Conservation (phyloP, 2,888 invertebrate genomes). For the Creontiades dilutus region DNA sequence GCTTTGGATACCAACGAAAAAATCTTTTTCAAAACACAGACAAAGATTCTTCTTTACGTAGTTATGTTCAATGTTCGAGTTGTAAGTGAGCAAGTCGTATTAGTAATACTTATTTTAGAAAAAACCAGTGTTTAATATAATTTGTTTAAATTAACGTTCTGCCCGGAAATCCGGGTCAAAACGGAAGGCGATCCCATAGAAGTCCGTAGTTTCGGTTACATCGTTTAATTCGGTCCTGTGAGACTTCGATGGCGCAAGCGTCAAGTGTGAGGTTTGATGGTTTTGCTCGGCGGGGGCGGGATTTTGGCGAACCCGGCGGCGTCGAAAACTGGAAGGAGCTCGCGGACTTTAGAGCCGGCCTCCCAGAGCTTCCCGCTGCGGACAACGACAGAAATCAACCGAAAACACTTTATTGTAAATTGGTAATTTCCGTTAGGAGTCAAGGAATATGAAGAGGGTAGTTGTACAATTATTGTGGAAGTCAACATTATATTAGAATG, state of each 20-base stretch:
- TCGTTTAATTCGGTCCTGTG: neutral
- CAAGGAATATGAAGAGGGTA: neutral
- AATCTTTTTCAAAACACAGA: neutral
- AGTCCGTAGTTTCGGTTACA: slow-evolving; percentile 28
- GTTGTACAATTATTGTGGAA: too few species aligned
- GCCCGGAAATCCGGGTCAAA: neutral
- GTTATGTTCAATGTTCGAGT: neutral
- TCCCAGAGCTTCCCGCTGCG: slow-evolving; percentile 78
- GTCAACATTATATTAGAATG: too few species aligned
- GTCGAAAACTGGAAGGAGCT: slow-evolving; percentile 90
- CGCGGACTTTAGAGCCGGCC: slow-evolving; percentile 83
- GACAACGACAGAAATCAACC: slow-evolving; percentile 40
- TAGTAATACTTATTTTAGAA: neutral
- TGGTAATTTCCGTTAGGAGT: slow-evolving; percentile 26
- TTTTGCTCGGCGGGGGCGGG: slow-evolving; percentile 88
- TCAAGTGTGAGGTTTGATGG: slow-evolving; percentile 82
- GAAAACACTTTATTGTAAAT: slow-evolving; percentile 54
- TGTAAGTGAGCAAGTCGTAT: slow-evolving; percentile 20
- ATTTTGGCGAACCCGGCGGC: slow-evolving; percentile 91
- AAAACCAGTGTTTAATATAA: neutral
- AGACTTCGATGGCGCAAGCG: neutral
- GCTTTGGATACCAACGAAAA: too few species aligned
- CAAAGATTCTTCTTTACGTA: neutral
- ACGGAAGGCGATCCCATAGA: neutral
- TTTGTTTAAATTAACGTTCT: neutral